These are phyloP conservation scores for Paramacrobiotus metropolitanus DNA, from an alignment of 1,140 invertebrate genomes.

Conservation along the genomic window DNA sequence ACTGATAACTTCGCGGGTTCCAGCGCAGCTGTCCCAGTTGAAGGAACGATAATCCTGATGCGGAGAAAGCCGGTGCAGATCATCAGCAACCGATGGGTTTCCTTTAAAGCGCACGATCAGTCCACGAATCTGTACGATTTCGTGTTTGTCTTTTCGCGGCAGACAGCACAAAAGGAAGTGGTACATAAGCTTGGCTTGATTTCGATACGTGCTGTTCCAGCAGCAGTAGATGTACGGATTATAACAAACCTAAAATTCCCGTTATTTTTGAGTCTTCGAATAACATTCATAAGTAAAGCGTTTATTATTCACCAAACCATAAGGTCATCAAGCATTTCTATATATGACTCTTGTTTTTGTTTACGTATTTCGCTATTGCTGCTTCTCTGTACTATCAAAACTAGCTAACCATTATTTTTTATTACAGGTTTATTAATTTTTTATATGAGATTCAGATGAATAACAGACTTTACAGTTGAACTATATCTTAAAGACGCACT, in stretches of 20 bases:
- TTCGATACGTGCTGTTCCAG: neutral
- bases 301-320: no score
- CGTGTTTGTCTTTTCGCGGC: neutral
- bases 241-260: slow-evolving; percentile 28
- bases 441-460: no score
- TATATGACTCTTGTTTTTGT: no score
- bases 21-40: neutral
- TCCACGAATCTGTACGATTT: neutral
- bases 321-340: no score
- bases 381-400: no score
- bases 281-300: no score
- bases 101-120: neutral
- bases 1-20: neutral
- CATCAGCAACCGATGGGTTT: neutral
- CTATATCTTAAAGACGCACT: no score
- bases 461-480: no score
- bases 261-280: no score
- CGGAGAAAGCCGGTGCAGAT: neutral
- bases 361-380: no score
- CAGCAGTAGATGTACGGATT: slow-evolving; percentile 32
- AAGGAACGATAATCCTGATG: neutral
- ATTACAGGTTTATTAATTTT: no score
- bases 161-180: neutral
- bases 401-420: no score
- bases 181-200: neutral